Evolutionary conservation across 2,797 vertebrate species (phyloP).

Genomic region (Corythornis leucogaster): DNA sequence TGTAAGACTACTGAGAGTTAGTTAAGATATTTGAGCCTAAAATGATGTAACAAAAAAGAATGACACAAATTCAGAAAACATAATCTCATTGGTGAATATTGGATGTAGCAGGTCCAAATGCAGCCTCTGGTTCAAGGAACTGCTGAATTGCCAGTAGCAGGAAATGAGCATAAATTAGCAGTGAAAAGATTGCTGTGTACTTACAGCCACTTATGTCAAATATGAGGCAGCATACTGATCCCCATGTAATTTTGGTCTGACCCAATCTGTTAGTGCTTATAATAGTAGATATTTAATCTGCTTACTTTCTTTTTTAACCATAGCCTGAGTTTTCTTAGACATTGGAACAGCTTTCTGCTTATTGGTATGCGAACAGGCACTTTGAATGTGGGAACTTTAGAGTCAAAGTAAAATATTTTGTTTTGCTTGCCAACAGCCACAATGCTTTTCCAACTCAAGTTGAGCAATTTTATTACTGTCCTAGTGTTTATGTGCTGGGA

Average conservation of each 20-base stretch:
- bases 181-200: not conserved
- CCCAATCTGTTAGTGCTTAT: not conserved
- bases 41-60: not conserved
- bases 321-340: not conserved
- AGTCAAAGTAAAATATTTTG: slow-evolving; percentile 7
- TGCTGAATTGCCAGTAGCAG: not conserved
- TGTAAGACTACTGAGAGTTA: not conserved
- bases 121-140: not conserved
- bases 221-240: not conserved
- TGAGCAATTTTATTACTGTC: slow-evolving; percentile 8
- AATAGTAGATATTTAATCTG: not conserved
- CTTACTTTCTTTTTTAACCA: not conserved
- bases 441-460: not conserved
- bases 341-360: not conserved
- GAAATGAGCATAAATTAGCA: not conserved
- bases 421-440: not conserved
- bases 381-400: not conserved
- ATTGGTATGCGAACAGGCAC: not conserved
- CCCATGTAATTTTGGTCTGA: not conserved
- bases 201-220: not conserved
- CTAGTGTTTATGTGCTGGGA: not conserved
- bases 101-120: not conserved
- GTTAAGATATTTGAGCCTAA: not conserved
- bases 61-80: not conserved
- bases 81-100: not conserved